phyloP scores from a whole-genome alignment of 1,140 invertebrate species.

The Zaprionus vittiger region DNA sequence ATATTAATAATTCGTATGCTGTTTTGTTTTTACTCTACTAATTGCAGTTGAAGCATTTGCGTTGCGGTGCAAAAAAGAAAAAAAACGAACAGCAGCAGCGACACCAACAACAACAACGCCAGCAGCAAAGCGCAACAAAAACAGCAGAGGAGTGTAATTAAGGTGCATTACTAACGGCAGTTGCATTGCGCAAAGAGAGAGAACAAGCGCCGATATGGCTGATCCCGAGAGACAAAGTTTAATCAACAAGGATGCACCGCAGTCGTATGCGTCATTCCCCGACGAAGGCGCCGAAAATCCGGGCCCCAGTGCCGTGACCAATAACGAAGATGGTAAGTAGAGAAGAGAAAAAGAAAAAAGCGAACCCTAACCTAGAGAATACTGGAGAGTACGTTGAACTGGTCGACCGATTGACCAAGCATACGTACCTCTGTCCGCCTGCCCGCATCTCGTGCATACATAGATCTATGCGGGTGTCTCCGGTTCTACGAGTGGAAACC shows the following conservation, averaged over 20 bases:
- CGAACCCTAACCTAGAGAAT: slow-evolving; percentile 6
- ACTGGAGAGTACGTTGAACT: slow-evolving; percentile 57
- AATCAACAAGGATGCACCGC: slow-evolving; percentile 64
- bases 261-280: slow-evolving; percentile 58
- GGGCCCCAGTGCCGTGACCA: slow-evolving; percentile 50
- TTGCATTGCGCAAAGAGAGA: slow-evolving; percentile 31
- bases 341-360: slow-evolving; percentile 12
- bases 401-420: slow-evolving; percentile 3
- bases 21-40: slow-evolving; percentile 21
- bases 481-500: slow-evolving; percentile 56
- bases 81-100: slow-evolving; percentile 28
- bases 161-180: slow-evolving; percentile 63
- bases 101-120: slow-evolving; percentile 21
- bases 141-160: slow-evolving; percentile 40
- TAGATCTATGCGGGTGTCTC: slow-evolving; percentile 41
- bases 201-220: slow-evolving; percentile 51
- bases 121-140: slow-evolving; percentile 30
- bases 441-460: slow-evolving; percentile 26
- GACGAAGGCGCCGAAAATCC: slow-evolving; percentile 69
- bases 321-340: slow-evolving; percentile 70
- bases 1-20: slow-evolving; percentile 27
- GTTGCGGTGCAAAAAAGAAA: slow-evolving; percentile 53
- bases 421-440: background rate
- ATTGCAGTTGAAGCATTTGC: slow-evolving; percentile 71
- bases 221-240: slow-evolving; percentile 73